Base-by-base conservation (phyloP, 2,888 invertebrate genomes). In the Ariolimax columbianus region DNA sequence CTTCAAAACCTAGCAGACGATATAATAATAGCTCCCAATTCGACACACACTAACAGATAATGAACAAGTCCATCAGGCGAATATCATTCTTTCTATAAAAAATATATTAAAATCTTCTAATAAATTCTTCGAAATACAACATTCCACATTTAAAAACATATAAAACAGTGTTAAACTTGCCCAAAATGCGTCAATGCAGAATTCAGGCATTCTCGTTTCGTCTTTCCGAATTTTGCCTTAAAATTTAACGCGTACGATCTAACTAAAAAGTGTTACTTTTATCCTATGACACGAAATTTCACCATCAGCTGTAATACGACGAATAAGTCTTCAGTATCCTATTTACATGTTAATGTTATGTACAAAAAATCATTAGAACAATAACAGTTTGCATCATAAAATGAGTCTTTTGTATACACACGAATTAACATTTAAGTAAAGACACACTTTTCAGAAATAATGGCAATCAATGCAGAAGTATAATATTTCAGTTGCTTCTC, bases 161-260 rank as follows among this genome's bases (percentile, higher is more conserved):
- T n/a, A 17, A 36, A 70, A 36, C 59, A 59, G 3, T 19, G 4
- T 6, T 26, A 17, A 70, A 19, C 73, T 43, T 73, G 47, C 73
- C 73, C 73, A 73, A 47, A 73, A 73, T n/a, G 73, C 23, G 43
- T 73, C 73, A 30, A 47, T 47, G 47, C 73, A 73, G 73, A 73
- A 73, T 9, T 43, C 47, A 2, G 1, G 2, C 73, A 47, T 73
- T 73, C 40, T n/a, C 30, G 36, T 36, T 9, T 68, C 17, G 36
- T 68, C 14, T 36, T 7, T 68, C 19, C 19, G 1, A 36, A 3
- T 33, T 4, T 36, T 30, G 68, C 4, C 6, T 6, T 33, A 4
- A 30, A 4, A 36, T 2, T 36, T 23, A 55, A 55, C 55, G 23
- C n/a, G 9, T 23, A 36, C 33, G 14, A 17, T 70, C 23, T 36